Conservation (phyloP, 1,140 invertebrate genomes). For the Ctenoplectra terminalis region DNA sequence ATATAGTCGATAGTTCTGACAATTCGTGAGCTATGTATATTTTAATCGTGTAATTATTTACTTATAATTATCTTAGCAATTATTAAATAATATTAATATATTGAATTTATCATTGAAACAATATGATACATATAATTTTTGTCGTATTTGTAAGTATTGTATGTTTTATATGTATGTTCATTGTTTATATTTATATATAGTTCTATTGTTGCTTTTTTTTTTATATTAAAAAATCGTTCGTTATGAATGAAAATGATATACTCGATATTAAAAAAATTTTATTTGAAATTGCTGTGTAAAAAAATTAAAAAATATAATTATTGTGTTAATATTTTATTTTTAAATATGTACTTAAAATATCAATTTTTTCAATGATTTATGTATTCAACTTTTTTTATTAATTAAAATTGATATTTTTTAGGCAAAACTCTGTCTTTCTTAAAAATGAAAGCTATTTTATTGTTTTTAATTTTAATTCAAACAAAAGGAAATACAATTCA, state of each 20-base stretch:
- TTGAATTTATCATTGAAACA: conserved; percentile 14
- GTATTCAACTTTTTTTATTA: conserved; percentile 5
- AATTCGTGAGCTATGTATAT: background rate
- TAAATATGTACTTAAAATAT: background rate
- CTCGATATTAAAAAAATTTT: background rate
- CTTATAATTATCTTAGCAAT: conserved; percentile 12
- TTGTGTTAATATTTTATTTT: background rate
- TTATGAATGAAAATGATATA: conserved; percentile 3
- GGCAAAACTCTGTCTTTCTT: conserved; percentile 28
- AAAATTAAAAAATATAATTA: conserved; percentile 2
- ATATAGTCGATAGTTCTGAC: conserved; percentile 31
- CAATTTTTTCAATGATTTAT: background rate
- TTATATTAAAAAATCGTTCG: background rate
- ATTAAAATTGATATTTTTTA: conserved; percentile 34
- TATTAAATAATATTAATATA: conserved; percentile 1
- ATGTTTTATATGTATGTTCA: conserved; percentile 1
- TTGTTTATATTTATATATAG: background rate
- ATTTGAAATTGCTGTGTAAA: background rate
- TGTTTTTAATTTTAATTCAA: conserved; percentile 73
- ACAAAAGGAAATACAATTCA: conserved; percentile 60
- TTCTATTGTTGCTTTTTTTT: background rate
- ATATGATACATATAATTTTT: conserved; percentile 49
- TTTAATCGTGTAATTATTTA: background rate
- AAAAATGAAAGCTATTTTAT: conserved; percentile 71
- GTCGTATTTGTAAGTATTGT: conserved; percentile 22